These are phyloP conservation scores for Ictidomys tridecemlineatus DNA, from an alignment of 2,113 vertebrate species.

Conservation along the genomic window DNA sequence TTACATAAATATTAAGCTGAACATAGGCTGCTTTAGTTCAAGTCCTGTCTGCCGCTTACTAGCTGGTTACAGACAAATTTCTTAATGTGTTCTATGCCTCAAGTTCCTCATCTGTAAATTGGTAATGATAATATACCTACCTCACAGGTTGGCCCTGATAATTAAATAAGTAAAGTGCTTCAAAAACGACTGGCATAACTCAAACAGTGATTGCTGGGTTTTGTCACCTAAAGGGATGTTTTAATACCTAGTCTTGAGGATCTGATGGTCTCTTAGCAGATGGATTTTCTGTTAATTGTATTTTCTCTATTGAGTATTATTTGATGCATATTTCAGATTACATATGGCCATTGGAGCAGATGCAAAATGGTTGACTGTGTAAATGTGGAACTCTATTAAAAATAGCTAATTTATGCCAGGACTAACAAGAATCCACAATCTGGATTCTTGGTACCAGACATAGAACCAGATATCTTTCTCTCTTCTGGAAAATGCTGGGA, in stretches of 20 bases:
- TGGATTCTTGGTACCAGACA: background rate
- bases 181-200: background rate
- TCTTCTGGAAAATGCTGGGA: too few species aligned
- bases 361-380: background rate
- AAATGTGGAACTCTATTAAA: background rate
- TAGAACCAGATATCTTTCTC: too few species aligned
- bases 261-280: background rate
- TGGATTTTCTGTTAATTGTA: background rate
- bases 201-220: background rate
- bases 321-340: background rate
- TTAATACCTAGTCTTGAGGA: background rate
- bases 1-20: slow-evolving; percentile 41
- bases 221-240: background rate
- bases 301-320: background rate
- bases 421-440: background rate
- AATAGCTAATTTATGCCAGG: background rate
- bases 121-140: background rate
- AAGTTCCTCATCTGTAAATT: background rate
- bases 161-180: background rate
- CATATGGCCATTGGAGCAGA: background rate
- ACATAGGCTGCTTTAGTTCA: background rate
- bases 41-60: background rate
- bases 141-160: background rate
- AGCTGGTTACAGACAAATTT: background rate
- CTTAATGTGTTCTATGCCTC: background rate